These are phyloP conservation scores for Acrocephalus kingi DNA, from an alignment of 2,113 vertebrate genomes.

Conservation along the genomic window DNA sequence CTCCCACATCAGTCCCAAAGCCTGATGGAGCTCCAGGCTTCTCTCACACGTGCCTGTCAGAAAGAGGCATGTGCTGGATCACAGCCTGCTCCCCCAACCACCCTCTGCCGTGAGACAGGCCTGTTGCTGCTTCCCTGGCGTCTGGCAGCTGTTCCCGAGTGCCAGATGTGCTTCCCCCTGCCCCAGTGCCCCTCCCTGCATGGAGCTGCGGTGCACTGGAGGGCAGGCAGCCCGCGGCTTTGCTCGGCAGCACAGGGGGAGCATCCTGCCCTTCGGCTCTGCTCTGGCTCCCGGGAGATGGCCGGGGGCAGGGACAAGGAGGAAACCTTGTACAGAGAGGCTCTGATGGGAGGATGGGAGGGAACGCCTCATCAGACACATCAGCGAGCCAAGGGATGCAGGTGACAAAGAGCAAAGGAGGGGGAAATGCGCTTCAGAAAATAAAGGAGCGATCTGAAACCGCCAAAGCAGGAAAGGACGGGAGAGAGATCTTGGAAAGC, in stretches of 20 bases:
- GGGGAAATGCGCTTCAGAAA: neutral
- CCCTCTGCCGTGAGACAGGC: neutral
- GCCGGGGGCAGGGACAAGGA: neutral
- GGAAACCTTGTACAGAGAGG: neutral
- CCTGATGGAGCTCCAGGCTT: neutral
- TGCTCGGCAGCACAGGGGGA: neutral
- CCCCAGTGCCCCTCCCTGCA: neutral
- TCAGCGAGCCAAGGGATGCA: neutral
- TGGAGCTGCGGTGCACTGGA: accelerated
- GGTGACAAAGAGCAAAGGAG: neutral
- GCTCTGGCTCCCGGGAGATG: neutral
- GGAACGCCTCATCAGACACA: accelerated
- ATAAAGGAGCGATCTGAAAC: neutral
- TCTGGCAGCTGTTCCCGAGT: neutral
- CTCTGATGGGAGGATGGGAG: neutral
- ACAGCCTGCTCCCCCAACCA: neutral
- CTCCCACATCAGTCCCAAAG: neutral
- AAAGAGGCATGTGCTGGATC: neutral
- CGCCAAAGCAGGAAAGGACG: neutral
- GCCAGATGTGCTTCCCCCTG: neutral
- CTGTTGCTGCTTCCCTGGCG: accelerated
- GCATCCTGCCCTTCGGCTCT: accelerated
- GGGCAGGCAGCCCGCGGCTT: neutral
- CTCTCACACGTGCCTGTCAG: accelerated
- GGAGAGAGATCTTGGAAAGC: neutral